phyloP scores from a whole-genome alignment of 2,888 invertebrate species.

The Meghimatium bilineatum region DNA sequence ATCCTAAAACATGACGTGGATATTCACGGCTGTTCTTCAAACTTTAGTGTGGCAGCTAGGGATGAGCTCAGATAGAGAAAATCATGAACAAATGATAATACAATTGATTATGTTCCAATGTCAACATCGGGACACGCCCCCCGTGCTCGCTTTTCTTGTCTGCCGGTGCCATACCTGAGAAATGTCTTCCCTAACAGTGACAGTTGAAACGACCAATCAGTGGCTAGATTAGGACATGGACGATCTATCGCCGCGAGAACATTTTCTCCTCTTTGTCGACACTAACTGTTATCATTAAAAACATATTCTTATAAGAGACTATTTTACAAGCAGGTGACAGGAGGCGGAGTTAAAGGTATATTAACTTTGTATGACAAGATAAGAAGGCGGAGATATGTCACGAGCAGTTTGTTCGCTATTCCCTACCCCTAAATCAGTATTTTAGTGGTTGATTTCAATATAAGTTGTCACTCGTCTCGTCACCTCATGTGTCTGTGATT shows the following conservation, averaged over 20 bases:
- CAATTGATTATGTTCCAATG: neutral
- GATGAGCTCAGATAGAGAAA: neutral
- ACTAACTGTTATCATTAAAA: neutral
- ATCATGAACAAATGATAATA: neutral
- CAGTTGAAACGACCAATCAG: slow-evolving; percentile 16
- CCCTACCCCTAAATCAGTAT: neutral
- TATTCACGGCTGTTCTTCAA: no score
- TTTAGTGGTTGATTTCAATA: neutral
- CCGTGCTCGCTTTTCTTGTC: neutral
- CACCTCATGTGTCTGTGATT: neutral
- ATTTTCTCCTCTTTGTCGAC: neutral
- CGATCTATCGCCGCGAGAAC: slow-evolving; percentile 18
- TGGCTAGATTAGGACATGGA: neutral
- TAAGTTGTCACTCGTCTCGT: neutral
- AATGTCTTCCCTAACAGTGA: neutral
- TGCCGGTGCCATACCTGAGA: neutral
- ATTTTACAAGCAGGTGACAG: no score
- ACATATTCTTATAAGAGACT: neutral
- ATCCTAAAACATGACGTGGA: no score
- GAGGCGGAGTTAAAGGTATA: slow-evolving; percentile 14
- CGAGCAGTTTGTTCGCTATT: neutral
- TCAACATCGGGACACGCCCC: slow-evolving; percentile 14
- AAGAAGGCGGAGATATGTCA: neutral
- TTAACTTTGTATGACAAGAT: neutral
- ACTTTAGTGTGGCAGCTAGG: no score